Evolutionary conservation across 2,888 invertebrate species (phyloP).

Genomic region (Dysmachus trigonus): DNA sequence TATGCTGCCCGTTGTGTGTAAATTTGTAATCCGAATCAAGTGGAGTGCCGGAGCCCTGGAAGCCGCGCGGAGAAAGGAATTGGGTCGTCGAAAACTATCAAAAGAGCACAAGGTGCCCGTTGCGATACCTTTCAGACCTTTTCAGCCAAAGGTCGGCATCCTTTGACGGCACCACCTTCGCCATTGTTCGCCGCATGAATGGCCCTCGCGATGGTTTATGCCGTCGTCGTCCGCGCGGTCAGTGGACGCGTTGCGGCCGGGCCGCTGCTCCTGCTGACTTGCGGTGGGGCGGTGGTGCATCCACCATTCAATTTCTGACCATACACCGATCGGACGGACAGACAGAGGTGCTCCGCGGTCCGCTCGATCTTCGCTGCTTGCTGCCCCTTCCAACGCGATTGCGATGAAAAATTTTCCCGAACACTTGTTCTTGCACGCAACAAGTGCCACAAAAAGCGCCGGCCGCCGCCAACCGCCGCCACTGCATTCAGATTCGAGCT

Average conservation of each 20-base stretch:
- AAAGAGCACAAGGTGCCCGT: slow-evolving; percentile 12
- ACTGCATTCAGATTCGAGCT: slow-evolving; percentile 28
- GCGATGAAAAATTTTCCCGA: slow-evolving; percentile 43
- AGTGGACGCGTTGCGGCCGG: not conserved
- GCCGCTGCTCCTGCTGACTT: slow-evolving; percentile 23
- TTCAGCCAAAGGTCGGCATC: slow-evolving; percentile 47
- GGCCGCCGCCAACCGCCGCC: too few relatives aligned
- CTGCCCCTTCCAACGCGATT: not conserved
- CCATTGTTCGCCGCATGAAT: slow-evolving; percentile 44
- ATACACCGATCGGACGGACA: too few relatives aligned
- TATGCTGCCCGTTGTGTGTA: slow-evolving; percentile 42
- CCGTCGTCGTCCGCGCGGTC: not conserved
- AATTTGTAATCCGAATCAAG: slow-evolving; percentile 46
- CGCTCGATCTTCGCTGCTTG: not conserved
- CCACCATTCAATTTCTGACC: not conserved
- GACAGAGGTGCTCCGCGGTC: not conserved
- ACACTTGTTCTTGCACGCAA: slow-evolving; percentile 49
- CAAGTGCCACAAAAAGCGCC: slow-evolving; percentile 48
- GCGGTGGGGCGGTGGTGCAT: too few relatives aligned
- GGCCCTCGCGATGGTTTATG: slow-evolving; percentile 42
- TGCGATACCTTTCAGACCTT: slow-evolving; percentile 20
- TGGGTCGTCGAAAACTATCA: slow-evolving; percentile 15
- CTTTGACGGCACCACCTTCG: slow-evolving; percentile 39
- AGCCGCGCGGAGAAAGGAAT: not conserved
- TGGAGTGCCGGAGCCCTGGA: slow-evolving; percentile 32